Evolutionary conservation across 2,797 vertebrate genomes (phyloP).

Genomic region (Threskiornis aethiopicus): DNA sequence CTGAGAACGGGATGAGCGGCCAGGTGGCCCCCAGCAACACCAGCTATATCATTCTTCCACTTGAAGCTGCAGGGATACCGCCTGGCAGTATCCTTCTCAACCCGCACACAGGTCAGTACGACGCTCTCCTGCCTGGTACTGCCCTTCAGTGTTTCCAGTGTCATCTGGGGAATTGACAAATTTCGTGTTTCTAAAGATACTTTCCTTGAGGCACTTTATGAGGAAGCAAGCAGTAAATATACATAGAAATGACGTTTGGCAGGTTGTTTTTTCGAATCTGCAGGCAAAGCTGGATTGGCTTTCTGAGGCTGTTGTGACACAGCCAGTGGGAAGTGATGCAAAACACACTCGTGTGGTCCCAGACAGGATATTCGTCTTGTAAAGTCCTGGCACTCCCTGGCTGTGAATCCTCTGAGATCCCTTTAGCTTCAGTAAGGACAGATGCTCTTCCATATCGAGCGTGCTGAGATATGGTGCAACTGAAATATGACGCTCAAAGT

Average conservation of each 20-base stretch:
- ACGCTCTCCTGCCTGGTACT: not conserved
- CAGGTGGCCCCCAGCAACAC: constrained; percentile 80
- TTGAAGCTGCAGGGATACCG: constrained; percentile 90
- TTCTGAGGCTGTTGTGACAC: not conserved
- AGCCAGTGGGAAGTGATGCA: not conserved
- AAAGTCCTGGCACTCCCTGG: not conserved
- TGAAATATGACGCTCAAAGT: not conserved
- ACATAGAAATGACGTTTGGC: not conserved
- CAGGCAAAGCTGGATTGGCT: not conserved
- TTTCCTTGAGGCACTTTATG: not conserved
- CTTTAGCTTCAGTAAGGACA: not conserved
- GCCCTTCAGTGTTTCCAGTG: not conserved
- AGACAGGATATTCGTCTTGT: not conserved
- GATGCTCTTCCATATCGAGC: not conserved
- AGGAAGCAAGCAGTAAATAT: not conserved
- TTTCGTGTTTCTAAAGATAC: not conserved
- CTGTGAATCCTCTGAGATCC: not conserved
- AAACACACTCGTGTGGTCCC: not conserved
- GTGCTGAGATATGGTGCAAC: not conserved
- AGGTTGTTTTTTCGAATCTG: not conserved
- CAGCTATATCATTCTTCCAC: constrained; percentile 85
- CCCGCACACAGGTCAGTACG: constrained; percentile 87
- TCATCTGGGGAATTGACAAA: not conserved
- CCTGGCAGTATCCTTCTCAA: constrained; percentile 95
- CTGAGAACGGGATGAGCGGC: constrained; percentile 75